Evolutionary conservation across 2,797 vertebrate species (phyloP), one percentile per base, ranked within the genome.

Genomic region (Tragopan temminckii): DNA sequence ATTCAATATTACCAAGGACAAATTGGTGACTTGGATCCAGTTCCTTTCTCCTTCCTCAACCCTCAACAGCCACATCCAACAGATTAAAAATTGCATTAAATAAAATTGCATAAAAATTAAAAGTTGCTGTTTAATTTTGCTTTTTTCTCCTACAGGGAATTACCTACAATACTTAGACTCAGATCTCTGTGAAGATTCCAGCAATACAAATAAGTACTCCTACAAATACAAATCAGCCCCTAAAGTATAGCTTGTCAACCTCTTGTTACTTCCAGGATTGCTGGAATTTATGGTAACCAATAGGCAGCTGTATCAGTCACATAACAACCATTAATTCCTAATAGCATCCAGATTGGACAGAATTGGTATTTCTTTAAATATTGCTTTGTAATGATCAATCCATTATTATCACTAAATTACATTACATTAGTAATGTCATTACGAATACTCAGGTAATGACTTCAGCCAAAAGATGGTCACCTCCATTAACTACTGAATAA

Each of bases 171-270:
- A 24, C 23, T 48, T 48, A 7, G 57, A 13, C 52, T 62, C 52
- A 57, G 71, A 67, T 8, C 57, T 72, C 84, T 17, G 13, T 88
- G 29, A 85, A 63, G 33, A 80, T 71, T 80, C 74, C 82, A 86
- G 76, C 80, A 81, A 86, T 5, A 81, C 50, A 81, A 93, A 46
- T 70, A 80, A 93, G 76, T 75, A 61, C 66, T 69, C 31, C 53
- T 55, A 55, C 31, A 55, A 55, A 55, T n/a, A 55, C 53, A 55
- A 20, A 87, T 31, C 58, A 75, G 62, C 43, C 55, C 75, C 66
- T 71, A 35, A 78, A 80, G 38, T 62, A 38, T 62, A 38, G 31
- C 64, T 90, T 85, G 69, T 90, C 88, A 90, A 46, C 74, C 52
- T 79, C 72, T 27, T 66, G 52, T 50, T 71, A 78, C 62, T 20